Conservation (phyloP, 2,113 vertebrate genomes). For the Drymodes brunneopygia region DNA sequence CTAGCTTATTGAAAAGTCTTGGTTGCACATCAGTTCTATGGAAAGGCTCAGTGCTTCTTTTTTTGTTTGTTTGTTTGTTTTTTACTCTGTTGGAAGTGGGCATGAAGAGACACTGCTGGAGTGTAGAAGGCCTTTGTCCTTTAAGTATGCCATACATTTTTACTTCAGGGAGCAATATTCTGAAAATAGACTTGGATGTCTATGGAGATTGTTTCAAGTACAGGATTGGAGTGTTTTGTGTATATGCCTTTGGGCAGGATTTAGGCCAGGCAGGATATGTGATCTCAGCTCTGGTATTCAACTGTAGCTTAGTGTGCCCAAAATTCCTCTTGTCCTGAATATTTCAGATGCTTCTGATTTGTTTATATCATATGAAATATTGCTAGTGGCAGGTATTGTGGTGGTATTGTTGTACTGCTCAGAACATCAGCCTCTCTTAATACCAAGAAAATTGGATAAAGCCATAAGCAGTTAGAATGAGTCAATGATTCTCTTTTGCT, state of each 20-base stretch:
- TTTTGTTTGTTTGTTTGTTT: not conserved
- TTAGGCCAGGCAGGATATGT: not conserved
- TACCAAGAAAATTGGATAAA: slow-evolving; percentile 8
- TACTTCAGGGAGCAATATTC: not conserved
- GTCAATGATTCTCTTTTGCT: not conserved
- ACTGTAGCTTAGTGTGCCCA: not conserved
- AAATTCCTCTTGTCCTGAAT: slow-evolving; percentile 20
- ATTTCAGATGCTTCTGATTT: slow-evolving; percentile 41
- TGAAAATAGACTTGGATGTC: not conserved
- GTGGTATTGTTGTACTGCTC: not conserved
- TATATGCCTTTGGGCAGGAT: not conserved
- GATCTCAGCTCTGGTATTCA: slow-evolving; percentile 13
- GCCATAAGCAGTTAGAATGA: not conserved
- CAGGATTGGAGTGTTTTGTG: not conserved
- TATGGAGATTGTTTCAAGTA: not conserved
- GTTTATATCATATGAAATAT: not conserved
- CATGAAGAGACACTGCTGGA: not conserved
- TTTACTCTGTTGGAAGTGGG: not conserved
- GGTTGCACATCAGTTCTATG: not conserved
- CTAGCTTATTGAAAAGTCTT: not conserved
- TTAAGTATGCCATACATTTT: not conserved
- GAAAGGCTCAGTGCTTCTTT: not conserved
- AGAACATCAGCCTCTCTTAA: not conserved
- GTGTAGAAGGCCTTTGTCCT: not conserved
- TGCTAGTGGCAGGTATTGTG: not conserved